phyloP scores from a whole-genome alignment of 2,797 vertebrate species.

The Rhincodon typus region DNA sequence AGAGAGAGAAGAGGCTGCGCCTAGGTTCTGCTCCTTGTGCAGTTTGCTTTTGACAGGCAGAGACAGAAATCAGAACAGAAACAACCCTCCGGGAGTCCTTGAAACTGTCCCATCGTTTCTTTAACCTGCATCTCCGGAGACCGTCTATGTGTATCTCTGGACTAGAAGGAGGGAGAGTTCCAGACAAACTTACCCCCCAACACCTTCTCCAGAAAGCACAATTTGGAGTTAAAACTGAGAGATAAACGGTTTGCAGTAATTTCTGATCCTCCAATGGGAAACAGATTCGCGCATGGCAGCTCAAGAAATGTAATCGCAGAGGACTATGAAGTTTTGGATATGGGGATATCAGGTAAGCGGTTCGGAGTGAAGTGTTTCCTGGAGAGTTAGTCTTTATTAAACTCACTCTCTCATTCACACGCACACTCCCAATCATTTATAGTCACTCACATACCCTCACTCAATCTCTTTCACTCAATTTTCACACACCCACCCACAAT shows the following conservation, averaged over 20 bases:
- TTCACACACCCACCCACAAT: no score
- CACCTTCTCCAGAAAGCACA: neutral
- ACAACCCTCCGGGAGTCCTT: neutral
- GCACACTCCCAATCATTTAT: no score
- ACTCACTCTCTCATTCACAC: no score
- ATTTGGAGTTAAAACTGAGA: neutral
- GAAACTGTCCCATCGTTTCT: neutral
- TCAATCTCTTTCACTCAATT: no score
- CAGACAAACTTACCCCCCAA: neutral
- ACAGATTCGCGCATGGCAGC: constrained; percentile 4
- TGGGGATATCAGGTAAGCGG: constrained; percentile 40
- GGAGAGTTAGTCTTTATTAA: neutral
- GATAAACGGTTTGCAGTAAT: neutral
- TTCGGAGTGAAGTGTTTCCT: neutral
- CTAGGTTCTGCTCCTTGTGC: no score
- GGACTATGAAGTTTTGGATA: constrained; percentile 41
- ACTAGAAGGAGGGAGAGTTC: neutral
- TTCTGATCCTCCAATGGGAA: constrained; percentile 27
- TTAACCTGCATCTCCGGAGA: neutral
- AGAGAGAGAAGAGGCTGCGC: neutral
- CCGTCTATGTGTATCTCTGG: neutral
- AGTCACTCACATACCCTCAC: no score
- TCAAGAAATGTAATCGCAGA: constrained; percentile 13
- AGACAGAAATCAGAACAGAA: neutral
- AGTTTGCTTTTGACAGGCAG: no score